Percentiles rank a stretch among this genome's conserved stretches.
phyloP scores from a whole-genome alignment of 2,888 invertebrate genomes.

The Drosophila neotestacea region DNA sequence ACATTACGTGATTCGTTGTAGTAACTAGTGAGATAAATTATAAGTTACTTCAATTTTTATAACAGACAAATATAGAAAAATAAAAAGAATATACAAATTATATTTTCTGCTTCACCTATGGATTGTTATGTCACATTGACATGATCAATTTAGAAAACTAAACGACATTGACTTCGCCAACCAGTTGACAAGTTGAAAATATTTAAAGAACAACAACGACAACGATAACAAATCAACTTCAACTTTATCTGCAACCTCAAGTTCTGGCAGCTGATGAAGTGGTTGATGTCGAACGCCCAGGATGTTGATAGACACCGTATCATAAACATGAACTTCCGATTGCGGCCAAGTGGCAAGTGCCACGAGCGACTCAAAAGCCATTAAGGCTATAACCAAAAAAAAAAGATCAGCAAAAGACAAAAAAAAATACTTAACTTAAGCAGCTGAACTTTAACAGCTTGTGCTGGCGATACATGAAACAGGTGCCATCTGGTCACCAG shows the following conservation, averaged over 20 bases:
- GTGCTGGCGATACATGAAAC: slow-evolving; percentile 52
- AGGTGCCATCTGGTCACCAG: slow-evolving; percentile 56
- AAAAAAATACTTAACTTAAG: slow-evolving; percentile 34
- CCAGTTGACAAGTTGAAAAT: neutral
- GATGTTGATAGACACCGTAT: slow-evolving; percentile 49
- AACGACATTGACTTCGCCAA: neutral
- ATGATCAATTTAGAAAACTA: neutral
- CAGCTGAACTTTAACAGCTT: slow-evolving; percentile 71
- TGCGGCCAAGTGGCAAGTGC: slow-evolving; percentile 67
- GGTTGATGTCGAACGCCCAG: slow-evolving; percentile 35
- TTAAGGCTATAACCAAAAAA: slow-evolving; percentile 31
- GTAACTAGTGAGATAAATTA: too few relatives aligned
- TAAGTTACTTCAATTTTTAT: too few relatives aligned
- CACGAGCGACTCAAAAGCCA: slow-evolving; percentile 61
- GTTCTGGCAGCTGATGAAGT: slow-evolving; percentile 52
- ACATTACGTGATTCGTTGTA: too few relatives aligned
- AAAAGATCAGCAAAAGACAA: slow-evolving; percentile 7
- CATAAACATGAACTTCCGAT: slow-evolving; percentile 77
- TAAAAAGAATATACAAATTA: too few relatives aligned
- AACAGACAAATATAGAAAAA: too few relatives aligned
- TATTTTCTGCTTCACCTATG: too few relatives aligned
- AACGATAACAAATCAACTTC: slow-evolving; percentile 7
- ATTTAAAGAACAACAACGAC: slow-evolving; percentile 1
- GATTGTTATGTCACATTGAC: too few relatives aligned
- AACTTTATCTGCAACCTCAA: slow-evolving; percentile 2